phyloP scores from a whole-genome alignment of 2,797 vertebrate species.

The Falco biarmicus region DNA sequence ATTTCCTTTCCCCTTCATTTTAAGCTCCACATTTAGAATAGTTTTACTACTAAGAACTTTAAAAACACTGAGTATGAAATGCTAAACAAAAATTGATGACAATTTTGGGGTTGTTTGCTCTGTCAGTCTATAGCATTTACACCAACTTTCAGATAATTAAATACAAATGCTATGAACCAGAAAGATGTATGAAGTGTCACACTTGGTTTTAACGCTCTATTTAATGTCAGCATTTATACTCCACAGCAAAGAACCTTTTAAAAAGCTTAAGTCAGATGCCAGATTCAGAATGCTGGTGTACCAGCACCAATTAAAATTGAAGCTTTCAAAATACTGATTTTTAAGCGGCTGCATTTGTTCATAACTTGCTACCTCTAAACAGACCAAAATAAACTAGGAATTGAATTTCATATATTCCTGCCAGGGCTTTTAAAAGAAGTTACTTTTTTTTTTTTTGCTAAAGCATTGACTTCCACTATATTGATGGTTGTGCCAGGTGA shows the following conservation, averaged over 20 bases:
- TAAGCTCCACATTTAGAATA: not conserved
- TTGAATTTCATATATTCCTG: not conserved
- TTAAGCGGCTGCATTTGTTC: not conserved
- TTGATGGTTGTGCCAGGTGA: not conserved
- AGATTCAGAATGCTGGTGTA: not conserved
- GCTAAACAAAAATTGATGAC: not conserved
- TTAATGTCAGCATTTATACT: not conserved
- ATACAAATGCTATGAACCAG: not conserved
- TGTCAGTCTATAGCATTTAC: not conserved
- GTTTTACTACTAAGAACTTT: not conserved
- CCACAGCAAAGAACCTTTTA: not conserved
- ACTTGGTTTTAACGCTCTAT: not conserved
- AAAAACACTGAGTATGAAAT: not conserved
- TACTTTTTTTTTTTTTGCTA: not conserved
- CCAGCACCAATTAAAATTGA: not conserved
- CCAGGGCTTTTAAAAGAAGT: not conserved
- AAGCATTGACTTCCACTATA: not conserved
- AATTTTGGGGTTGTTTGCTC: not conserved
- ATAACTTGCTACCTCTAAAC: not conserved
- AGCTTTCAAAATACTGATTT: not conserved
- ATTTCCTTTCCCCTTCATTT: not conserved
- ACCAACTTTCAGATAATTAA: not conserved
- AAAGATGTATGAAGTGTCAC: not conserved
- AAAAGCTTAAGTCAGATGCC: not conserved
- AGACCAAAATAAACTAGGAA: not conserved